phyloP scores from a whole-genome alignment of 2,797 vertebrate genomes.

The Phrynocephalus forsythii region DNA sequence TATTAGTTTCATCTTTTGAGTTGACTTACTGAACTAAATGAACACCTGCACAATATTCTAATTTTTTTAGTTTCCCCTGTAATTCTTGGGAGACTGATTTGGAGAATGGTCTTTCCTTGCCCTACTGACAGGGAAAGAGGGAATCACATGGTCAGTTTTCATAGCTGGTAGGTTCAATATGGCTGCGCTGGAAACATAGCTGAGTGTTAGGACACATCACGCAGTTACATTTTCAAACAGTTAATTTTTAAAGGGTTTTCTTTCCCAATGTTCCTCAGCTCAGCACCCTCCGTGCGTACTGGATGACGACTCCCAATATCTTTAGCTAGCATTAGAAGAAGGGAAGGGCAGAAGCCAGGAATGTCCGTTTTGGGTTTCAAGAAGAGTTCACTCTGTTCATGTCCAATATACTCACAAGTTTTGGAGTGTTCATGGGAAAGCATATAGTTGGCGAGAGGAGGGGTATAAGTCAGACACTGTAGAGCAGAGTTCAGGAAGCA shows the following conservation, averaged over 20 bases:
- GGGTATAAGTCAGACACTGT: constrained; percentile 95
- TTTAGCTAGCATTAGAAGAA: not conserved
- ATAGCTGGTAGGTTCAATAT: not conserved
- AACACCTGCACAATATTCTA: no score
- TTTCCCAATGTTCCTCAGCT: not conserved
- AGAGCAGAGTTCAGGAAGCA: constrained; percentile 96
- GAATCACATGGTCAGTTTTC: not conserved
- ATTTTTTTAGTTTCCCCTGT: no score
- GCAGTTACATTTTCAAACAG: not conserved
- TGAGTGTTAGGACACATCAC: not conserved
- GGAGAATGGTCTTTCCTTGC: not conserved
- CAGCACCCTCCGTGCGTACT: not conserved
- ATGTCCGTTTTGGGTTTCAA: constrained; percentile 24
- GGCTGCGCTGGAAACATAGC: no score
- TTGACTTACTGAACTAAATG: no score
- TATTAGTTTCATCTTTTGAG: no score
- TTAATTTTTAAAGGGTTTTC: not conserved
- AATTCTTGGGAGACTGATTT: no score
- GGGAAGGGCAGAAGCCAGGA: no score
- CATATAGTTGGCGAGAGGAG: constrained; percentile 95
- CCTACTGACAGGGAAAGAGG: not conserved
- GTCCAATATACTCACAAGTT: constrained; percentile 83
- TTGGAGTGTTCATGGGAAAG: constrained; percentile 94
- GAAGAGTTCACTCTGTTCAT: constrained; percentile 32
- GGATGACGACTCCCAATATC: not conserved